Conservation (phyloP, 2,797 vertebrate genomes). For the Apodemus agrarius region DNA sequence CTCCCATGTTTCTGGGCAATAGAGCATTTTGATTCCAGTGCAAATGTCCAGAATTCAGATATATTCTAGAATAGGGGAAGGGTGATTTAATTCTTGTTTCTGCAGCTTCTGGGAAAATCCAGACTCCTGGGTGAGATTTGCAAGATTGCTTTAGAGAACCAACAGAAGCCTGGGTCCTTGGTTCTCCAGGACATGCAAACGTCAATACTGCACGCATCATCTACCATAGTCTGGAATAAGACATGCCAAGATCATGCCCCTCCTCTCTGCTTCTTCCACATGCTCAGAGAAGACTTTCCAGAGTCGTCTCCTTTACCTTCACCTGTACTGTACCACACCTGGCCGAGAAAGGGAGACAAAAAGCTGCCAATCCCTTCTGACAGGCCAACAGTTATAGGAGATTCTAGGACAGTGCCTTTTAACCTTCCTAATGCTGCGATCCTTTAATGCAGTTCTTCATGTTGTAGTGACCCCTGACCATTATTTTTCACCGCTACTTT, state of each 20-base stretch:
- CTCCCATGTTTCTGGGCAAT: not conserved
- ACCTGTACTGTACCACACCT: not conserved
- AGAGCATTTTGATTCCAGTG: not conserved
- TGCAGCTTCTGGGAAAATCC: not conserved
- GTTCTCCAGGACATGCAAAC: not conserved
- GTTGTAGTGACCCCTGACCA: not conserved
- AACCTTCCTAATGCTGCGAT: not conserved
- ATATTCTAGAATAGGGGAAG: not conserved
- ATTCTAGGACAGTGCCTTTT: not conserved
- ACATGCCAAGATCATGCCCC: not conserved
- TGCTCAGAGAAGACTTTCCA: not conserved
- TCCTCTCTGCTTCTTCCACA: not conserved
- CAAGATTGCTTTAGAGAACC: not conserved
- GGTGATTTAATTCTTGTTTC: not conserved
- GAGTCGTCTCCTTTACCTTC: not conserved
- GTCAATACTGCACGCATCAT: not conserved
- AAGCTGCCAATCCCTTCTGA: not conserved
- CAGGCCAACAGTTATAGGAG: not conserved
- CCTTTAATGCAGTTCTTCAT: not conserved
- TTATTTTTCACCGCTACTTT: not conserved
- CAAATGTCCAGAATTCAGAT: not conserved
- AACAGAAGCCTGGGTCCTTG: accelerated
- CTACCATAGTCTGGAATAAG: not conserved
- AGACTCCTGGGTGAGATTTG: too few species aligned
- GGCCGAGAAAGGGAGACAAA: not conserved